Conservation (phyloP, 2,113 vertebrate genomes). For the Gasterosteus aculeatus region DNA sequence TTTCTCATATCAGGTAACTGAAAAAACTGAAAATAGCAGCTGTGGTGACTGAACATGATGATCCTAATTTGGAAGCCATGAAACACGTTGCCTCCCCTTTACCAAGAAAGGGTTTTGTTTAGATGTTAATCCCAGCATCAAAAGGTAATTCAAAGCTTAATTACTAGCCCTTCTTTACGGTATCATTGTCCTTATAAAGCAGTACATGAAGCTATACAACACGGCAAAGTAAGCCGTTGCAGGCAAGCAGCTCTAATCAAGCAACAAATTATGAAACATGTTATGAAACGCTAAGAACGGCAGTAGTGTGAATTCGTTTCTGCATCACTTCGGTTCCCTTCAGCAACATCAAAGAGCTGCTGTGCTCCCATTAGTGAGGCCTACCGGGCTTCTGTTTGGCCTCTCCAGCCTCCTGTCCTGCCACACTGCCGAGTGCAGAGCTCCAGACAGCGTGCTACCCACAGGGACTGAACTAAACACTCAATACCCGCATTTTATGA, state of each 20-base stretch:
- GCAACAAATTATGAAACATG: slow-evolving; percentile 29
- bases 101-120: slow-evolving; percentile 9
- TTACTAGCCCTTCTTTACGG: slow-evolving; percentile 3
- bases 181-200: slow-evolving; percentile 3
- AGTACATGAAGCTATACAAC: slow-evolving; percentile 30
- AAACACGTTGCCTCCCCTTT: background rate
- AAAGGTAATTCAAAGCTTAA: slow-evolving; percentile 21
- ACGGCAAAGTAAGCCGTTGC: slow-evolving; percentile 32
- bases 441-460: slow-evolving; percentile 42
- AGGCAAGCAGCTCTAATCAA: slow-evolving; percentile 56
- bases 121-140: slow-evolving; percentile 4
- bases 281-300: slow-evolving; percentile 18
- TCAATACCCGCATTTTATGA: too few species aligned
- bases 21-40: too few species aligned
- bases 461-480: slow-evolving; percentile 15
- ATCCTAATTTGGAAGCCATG: slow-evolving; percentile 24
- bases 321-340: slow-evolving; percentile 41
- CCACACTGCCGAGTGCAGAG: slow-evolving; percentile 48
- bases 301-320: slow-evolving; percentile 43
- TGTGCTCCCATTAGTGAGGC: slow-evolving; percentile 59
- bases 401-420: slow-evolving; percentile 50
- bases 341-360: slow-evolving; percentile 51
- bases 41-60: background rate
- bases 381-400: slow-evolving; percentile 59
- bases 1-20: background rate